phyloP scores from a whole-genome alignment of 1,140 invertebrate species.

The Berghia stephanieae region DNA sequence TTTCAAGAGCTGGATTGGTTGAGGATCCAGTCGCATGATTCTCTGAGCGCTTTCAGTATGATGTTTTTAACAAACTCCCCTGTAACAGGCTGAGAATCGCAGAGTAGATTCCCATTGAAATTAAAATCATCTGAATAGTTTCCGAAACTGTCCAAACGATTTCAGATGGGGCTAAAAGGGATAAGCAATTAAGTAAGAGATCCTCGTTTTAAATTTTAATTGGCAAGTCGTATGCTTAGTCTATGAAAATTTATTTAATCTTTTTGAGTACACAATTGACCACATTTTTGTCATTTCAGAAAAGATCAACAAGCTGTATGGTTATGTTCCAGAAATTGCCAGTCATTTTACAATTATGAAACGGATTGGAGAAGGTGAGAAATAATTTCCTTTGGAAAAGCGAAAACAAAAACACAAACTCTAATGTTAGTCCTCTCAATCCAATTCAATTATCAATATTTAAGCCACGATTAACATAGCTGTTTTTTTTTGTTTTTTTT shows the following conservation, averaged over 20 bases:
- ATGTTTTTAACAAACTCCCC: too few species aligned
- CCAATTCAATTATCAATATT: background rate
- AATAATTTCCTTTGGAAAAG: background rate
- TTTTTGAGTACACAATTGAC: conserved; percentile 15
- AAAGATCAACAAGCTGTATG: conserved; percentile 59
- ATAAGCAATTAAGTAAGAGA: background rate
- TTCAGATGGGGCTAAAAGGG: background rate
- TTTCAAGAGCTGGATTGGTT: too few species aligned
- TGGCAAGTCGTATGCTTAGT: background rate
- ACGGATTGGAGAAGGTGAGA: conserved; percentile 63
- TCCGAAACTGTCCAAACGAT: background rate
- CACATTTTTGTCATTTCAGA: conserved; percentile 51
- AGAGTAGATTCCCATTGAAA: too few species aligned
- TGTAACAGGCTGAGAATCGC: too few species aligned
- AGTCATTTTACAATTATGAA: conserved; percentile 56
- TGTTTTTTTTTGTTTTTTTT: too few species aligned
- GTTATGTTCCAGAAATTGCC: conserved; percentile 57
- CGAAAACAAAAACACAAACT: background rate
- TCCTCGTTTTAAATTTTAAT: background rate
- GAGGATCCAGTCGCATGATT: too few species aligned
- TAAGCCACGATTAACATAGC: background rate
- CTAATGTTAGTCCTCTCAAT: background rate
- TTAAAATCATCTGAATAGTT: too few species aligned
- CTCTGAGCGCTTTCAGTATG: too few species aligned
- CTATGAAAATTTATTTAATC: background rate